phyloP scores from a whole-genome alignment of 2,888 invertebrate species.

The Lepeophtheirus nordmannii region DNA sequence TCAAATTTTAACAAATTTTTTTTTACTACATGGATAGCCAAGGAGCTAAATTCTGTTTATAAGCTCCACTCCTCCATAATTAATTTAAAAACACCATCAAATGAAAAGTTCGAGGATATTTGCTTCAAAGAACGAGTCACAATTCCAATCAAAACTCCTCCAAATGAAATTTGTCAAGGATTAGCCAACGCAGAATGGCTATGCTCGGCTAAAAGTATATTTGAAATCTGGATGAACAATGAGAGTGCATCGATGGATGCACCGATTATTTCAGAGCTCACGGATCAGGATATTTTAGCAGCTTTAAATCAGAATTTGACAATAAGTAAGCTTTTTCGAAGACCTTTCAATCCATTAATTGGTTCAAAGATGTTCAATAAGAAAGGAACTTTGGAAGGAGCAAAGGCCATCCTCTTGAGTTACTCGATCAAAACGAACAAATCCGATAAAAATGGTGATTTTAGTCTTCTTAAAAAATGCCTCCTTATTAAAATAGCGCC shows the following conservation, averaged over 20 bases:
- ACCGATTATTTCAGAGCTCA: background rate
- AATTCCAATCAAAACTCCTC: background rate
- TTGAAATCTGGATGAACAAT: background rate
- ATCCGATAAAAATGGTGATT: background rate
- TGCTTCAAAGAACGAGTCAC: conserved; percentile 5
- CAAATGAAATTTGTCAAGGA: background rate
- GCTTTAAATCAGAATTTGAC: background rate
- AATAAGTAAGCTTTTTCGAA: background rate
- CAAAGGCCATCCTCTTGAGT: background rate
- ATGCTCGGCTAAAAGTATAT: background rate
- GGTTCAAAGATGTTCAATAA: background rate
- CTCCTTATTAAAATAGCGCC: background rate
- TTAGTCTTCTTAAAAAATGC: no score
- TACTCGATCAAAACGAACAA: background rate
- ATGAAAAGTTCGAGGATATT: background rate
- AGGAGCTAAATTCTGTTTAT: background rate
- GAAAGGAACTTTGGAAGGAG: background rate
- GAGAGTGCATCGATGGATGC: background rate
- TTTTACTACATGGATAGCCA: background rate
- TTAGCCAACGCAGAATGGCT: background rate
- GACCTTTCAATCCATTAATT: background rate
- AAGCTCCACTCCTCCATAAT: background rate
- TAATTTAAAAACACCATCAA: background rate
- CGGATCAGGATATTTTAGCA: background rate
- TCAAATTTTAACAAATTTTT: background rate